phyloP scores from a whole-genome alignment of 1,140 invertebrate species.

The Araneus ventricosus region DNA sequence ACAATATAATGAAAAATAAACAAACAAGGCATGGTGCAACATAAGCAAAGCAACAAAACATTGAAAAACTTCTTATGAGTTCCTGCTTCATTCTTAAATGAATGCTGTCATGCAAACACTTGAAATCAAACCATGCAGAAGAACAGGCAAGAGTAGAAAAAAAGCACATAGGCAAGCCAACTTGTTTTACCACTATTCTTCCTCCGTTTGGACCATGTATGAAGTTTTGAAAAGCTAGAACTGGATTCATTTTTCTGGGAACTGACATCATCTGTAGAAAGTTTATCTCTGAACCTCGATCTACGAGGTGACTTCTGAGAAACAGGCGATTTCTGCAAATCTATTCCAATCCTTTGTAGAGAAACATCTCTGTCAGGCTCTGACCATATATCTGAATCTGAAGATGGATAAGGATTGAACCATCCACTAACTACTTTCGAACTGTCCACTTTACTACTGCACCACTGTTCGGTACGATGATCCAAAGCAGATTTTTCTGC shows the following conservation, averaged over 20 bases:
- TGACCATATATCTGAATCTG: conserved; percentile 75
- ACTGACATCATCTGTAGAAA: conserved; percentile 14
- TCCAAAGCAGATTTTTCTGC: not conserved
- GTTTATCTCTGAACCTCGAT: conserved; percentile 36
- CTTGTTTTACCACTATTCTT: conserved; percentile 56
- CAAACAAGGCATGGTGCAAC: not conserved
- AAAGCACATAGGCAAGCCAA: conserved; percentile 55
- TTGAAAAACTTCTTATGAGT: not conserved
- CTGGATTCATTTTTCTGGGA: conserved; percentile 51
- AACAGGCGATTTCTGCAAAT: conserved; percentile 44
- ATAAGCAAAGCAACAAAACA: conserved; percentile 34
- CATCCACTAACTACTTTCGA: not conserved
- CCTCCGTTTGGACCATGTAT: conserved; percentile 49
- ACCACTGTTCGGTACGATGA: not conserved
- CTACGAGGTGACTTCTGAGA: conserved; percentile 42
- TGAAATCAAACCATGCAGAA: conserved; percentile 44
- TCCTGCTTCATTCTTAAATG: not conserved
- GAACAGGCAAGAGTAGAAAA: conserved; percentile 66
- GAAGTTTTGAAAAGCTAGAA: conserved; percentile 29
- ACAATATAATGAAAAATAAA: too few relatives aligned
- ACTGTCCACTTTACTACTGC: not conserved
- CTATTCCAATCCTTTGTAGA: conserved; percentile 71
- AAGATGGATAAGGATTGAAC: conserved; percentile 33
- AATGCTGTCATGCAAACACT: not conserved
- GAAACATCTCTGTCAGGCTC: conserved; percentile 73